These are phyloP conservation scores for Poecile montanus DNA, from an alignment of 2,797 vertebrate species.

Conservation along the genomic window DNA sequence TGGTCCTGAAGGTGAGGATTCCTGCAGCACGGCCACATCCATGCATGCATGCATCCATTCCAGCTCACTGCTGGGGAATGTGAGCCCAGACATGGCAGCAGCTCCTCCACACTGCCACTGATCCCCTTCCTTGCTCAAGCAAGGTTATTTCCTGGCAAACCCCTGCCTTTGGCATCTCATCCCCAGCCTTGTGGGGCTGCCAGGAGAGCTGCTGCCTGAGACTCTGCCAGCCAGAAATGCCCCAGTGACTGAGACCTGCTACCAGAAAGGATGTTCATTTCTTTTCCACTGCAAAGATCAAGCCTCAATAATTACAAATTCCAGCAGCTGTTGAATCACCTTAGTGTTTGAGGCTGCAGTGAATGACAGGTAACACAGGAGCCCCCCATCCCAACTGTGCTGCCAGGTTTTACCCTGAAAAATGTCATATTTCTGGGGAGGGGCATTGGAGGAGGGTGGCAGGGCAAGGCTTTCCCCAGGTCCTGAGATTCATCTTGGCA, in stretches of 20 bases:
- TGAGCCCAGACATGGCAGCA: background rate
- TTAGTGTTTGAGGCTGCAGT: background rate
- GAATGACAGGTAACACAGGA: background rate
- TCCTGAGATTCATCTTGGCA: background rate
- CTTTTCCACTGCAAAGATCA: background rate
- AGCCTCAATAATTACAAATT: background rate
- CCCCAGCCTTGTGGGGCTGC: background rate
- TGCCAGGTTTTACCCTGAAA: background rate
- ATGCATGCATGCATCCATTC: background rate
- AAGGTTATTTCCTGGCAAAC: background rate
- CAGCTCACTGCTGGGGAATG: background rate
- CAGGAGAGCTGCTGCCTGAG: background rate
- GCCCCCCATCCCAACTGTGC: background rate
- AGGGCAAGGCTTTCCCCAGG: background rate
- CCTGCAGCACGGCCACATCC: rapidly evolving
- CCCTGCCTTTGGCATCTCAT: background rate
- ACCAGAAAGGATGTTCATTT: background rate
- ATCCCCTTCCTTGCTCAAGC: background rate
- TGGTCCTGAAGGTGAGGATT: background rate
- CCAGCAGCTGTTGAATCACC: background rate
- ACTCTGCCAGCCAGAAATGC: background rate
- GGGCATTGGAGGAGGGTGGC: rapidly evolving
- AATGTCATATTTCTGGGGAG: background rate
- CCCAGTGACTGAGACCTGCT: background rate
- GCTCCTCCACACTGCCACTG: background rate